phyloP scores from a whole-genome alignment of 2,888 invertebrate species.

The Ochropleura leucogaster region DNA sequence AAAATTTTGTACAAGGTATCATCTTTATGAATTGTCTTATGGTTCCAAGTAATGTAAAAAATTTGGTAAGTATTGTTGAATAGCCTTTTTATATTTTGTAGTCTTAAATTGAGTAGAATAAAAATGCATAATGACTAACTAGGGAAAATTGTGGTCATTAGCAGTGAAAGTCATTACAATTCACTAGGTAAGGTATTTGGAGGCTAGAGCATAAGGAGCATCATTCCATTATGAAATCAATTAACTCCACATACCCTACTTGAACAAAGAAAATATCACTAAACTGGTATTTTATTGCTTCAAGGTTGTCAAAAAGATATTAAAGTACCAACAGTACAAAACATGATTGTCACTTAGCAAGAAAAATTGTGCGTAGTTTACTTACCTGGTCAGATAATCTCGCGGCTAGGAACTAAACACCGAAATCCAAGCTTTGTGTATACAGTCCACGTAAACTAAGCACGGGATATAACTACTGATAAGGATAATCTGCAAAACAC shows the following conservation, averaged over 20 bases:
- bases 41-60: background rate
- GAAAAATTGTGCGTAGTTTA: constrained; percentile 82
- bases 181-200: constrained; percentile 14
- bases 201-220: constrained; percentile 23
- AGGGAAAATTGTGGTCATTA: constrained; percentile 17
- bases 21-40: background rate
- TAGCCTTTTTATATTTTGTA: background rate
- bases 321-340: constrained; percentile 66
- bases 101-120: background rate
- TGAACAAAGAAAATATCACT: constrained; percentile 80
- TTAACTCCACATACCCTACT: constrained; percentile 36
- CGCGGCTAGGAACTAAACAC: constrained; percentile 66
- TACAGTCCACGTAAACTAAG: constrained; percentile 73
- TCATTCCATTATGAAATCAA: constrained; percentile 30
- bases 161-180: constrained; percentile 48
- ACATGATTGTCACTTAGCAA: constrained; percentile 78
- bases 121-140: background rate
- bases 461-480: constrained; percentile 76
- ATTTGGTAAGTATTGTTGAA: background rate
- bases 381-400: constrained; percentile 78
- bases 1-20: background rate
- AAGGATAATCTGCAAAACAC: constrained; percentile 80
- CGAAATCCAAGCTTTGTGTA: constrained; percentile 76
- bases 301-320: constrained; percentile 87
- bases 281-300: constrained; percentile 77